A percentile compares a stretch with the other conserved stretches of the same genome.
phyloP scores from a whole-genome alignment of 1,140 invertebrate species.

The Aricia agestis region DNA sequence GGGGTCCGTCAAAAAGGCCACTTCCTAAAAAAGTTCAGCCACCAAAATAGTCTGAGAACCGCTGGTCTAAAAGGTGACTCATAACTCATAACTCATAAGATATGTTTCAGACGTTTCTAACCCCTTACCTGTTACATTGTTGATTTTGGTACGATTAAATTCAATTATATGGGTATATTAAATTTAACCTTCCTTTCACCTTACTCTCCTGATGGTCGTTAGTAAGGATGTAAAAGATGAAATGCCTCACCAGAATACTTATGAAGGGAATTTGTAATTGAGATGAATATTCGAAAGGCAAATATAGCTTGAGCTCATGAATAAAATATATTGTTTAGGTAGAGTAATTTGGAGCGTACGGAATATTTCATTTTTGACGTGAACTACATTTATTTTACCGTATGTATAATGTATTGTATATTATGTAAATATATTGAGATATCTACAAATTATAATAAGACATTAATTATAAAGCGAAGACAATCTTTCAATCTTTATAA shows the following conservation, averaged over 20 bases:
- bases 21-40: too few species aligned
- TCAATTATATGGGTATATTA: not conserved
- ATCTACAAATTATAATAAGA: too few species aligned
- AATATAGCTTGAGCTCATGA: slow-evolving; percentile 3
- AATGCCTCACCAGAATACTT: slow-evolving; percentile 11
- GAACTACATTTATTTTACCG: too few species aligned
- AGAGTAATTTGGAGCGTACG: not conserved
- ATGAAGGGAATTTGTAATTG: slow-evolving; percentile 14
- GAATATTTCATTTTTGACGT: too few species aligned
- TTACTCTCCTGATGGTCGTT: not conserved
- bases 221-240: slow-evolving; percentile 6
- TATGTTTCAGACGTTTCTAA: not conserved
- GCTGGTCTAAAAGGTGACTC: too few species aligned
- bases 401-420: too few species aligned
- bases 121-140: not conserved
- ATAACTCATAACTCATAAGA: not conserved
- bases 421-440: too few species aligned
- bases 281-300: not conserved
- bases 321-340: not conserved
- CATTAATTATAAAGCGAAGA: too few species aligned
- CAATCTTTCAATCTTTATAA: too few species aligned
- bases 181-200: not conserved
- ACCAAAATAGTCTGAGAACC: too few species aligned
- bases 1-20: too few species aligned
- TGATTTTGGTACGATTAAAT: not conserved